Conservation (phyloP, 2,888 invertebrate genomes). For the Melolontha melolontha region DNA sequence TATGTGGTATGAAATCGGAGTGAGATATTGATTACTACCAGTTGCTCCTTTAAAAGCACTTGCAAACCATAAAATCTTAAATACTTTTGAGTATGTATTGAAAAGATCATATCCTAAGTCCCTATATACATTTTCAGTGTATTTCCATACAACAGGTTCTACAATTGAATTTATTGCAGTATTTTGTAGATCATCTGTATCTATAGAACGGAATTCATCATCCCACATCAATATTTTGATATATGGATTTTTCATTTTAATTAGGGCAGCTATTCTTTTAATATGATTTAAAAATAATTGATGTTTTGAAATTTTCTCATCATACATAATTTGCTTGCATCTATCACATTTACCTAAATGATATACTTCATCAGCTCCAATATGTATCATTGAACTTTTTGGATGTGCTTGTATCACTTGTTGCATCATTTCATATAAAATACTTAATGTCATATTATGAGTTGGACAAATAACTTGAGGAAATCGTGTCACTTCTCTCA, state of each 20-base stretch:
- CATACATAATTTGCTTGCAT: constrained; percentile 66
- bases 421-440: constrained; percentile 77
- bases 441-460: constrained; percentile 67
- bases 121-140: constrained; percentile 66
- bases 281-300: constrained; percentile 75
- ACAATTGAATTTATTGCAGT: constrained; percentile 67
- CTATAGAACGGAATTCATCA: constrained; percentile 78
- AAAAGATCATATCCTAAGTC: constrained; percentile 63
- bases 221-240: constrained; percentile 82
- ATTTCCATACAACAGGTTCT: constrained; percentile 81
- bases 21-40: constrained; percentile 67
- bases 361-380: constrained; percentile 88
- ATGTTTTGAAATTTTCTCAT: constrained; percentile 66
- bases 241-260: constrained; percentile 66
- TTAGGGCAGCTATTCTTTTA: constrained; percentile 66
- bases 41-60: constrained; percentile 88
- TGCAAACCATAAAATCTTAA: constrained; percentile 81
- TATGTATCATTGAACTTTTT: constrained; percentile 70
- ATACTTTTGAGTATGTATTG: constrained; percentile 72
- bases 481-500: constrained; percentile 74
- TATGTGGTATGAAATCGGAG: constrained; percentile 73
- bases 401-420: constrained; percentile 76
- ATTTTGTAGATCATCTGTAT: constrained; percentile 64
- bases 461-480: constrained; percentile 80
- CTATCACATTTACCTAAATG: constrained; percentile 74